These are phyloP conservation scores for Keiferia lycopersicella DNA, from an alignment of 2,888 invertebrate species.

Conservation along the genomic window DNA sequence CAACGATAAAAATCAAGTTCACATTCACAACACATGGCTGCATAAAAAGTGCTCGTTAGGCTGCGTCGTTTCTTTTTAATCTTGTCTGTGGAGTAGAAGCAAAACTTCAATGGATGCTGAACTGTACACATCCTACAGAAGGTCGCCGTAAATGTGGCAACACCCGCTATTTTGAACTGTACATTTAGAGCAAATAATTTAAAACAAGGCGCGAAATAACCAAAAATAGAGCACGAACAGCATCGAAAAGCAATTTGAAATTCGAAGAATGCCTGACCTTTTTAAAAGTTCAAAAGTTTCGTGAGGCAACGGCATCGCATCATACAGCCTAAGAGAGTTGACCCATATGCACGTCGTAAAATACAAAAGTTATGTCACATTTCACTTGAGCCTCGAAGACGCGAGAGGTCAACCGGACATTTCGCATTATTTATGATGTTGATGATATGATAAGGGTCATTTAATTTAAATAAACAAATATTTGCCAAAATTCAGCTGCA, in stretches of 20 bases:
- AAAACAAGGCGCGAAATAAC: conserved; percentile 1
- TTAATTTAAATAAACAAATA: not conserved
- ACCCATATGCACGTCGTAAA: conserved; percentile 32
- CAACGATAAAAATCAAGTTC: not conserved
- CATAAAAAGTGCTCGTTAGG: conserved; percentile 30
- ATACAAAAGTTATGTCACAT: conserved; percentile 36
- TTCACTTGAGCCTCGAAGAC: conserved; percentile 29
- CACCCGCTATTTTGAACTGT: not conserved
- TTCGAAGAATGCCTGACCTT: not conserved
- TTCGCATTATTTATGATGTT: conserved; percentile 7
- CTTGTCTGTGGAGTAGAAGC: not conserved
- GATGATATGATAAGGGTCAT: not conserved
- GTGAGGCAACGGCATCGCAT: conserved; percentile 19
- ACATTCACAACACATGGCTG: not conserved
- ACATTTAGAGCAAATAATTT: not conserved
- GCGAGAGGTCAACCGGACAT: conserved; percentile 9
- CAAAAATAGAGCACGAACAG: conserved; percentile 17
- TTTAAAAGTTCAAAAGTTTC: conserved; percentile 29
- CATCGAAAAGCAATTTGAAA: not conserved
- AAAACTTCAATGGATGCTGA: conserved; percentile 4
- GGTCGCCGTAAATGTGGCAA: not conserved
- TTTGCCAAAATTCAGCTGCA: not conserved
- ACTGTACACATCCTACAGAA: not conserved
- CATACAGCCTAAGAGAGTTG: conserved; percentile 29
- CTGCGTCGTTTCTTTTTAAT: conserved; percentile 34